Evolutionary conservation across 2,888 invertebrate genomes (phyloP).

Genomic region (Pyrrhosoma nymphula): DNA sequence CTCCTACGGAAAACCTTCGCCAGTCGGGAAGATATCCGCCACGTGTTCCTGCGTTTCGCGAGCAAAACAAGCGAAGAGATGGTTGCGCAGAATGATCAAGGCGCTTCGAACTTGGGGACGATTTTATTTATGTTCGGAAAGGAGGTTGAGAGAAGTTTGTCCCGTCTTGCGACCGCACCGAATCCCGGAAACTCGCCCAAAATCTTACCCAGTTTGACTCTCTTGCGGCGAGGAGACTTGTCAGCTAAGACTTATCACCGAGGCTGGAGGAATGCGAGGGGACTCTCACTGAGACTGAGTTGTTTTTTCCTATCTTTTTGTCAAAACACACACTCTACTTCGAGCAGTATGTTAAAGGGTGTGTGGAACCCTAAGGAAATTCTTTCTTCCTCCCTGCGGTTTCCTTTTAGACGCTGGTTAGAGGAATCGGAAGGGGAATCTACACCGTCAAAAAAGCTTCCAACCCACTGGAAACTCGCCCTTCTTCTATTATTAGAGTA

Average conservation of each 20-base stretch:
- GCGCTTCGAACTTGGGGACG: not conserved
- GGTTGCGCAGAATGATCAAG: not conserved
- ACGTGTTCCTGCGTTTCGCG: not conserved
- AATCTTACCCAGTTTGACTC: too few species aligned
- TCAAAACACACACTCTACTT: not conserved
- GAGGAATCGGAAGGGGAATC: not conserved
- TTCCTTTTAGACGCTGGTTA: not conserved
- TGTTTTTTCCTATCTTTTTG: conserved; percentile 8
- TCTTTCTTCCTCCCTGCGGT: not conserved
- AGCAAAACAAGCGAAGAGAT: not conserved
- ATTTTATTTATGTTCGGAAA: not conserved
- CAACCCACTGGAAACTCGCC: conserved; percentile 25
- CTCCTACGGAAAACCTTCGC: not conserved
- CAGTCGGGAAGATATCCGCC: not conserved
- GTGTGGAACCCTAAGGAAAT: not conserved
- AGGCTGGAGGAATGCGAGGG: too few species aligned
- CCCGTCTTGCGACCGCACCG: not conserved
- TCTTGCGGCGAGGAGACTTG: too few species aligned
- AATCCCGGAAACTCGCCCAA: not conserved
- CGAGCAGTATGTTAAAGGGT: not conserved
- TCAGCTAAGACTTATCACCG: too few species aligned
- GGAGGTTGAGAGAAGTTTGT: not conserved
- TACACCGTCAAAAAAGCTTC: not conserved
- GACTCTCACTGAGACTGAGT: not conserved
- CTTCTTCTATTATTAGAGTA: conserved; percentile 52